Conservation (phyloP, 2,113 vertebrate species). For the Cinclus cinclus region DNA sequence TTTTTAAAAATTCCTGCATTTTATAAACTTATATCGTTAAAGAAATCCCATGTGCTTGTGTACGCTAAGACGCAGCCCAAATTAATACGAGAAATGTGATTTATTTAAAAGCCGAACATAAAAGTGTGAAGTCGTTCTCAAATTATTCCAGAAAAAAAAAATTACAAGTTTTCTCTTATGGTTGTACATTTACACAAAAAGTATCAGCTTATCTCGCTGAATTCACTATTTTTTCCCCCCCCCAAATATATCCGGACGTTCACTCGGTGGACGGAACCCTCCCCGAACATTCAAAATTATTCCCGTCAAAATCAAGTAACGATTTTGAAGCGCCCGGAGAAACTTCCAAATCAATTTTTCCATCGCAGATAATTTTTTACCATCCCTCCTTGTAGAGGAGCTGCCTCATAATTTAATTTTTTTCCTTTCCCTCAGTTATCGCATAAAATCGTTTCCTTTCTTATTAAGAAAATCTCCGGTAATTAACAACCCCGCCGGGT, state of each 20-base stretch:
- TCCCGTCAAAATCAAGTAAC: background rate
- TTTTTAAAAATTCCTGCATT: background rate
- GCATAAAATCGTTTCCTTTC: conserved; percentile 29
- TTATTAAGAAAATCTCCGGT: conserved; percentile 22
- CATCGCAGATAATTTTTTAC: background rate
- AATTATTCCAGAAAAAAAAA: background rate
- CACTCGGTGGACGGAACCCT: background rate
- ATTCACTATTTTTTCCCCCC: background rate
- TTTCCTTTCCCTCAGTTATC: background rate
- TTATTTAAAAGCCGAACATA: background rate
- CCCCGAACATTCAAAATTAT: background rate
- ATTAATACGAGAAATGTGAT: background rate
- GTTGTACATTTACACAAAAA: background rate
- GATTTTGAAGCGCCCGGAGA: background rate
- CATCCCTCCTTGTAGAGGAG: background rate
- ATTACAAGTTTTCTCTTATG: background rate
- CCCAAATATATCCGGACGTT: background rate
- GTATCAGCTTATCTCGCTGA: background rate
- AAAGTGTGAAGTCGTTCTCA: background rate
- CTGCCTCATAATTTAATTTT: background rate
- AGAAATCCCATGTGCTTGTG: background rate
- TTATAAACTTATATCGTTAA: background rate
- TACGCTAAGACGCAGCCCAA: background rate
- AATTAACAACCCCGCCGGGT: background rate
- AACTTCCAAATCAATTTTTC: background rate